Conservation (phyloP, 2,888 invertebrate genomes). For the Actias luna region DNA sequence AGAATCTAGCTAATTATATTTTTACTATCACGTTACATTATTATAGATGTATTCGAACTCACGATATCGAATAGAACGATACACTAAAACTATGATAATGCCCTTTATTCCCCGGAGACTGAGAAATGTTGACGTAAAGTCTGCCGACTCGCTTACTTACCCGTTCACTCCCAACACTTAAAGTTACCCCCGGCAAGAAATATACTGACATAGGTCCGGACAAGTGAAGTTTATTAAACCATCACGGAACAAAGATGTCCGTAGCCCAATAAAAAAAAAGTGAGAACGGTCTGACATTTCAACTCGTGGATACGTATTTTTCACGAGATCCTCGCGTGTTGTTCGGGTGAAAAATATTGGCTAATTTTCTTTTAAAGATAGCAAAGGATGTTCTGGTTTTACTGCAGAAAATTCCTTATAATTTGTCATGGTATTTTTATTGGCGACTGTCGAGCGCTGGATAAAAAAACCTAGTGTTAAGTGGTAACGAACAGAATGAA, state of each 20-base stretch:
- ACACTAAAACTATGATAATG: not conserved
- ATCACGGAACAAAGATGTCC: conserved; percentile 4
- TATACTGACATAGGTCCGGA: conserved; percentile 9
- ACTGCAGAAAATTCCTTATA: not conserved
- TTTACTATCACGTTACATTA: too few species aligned
- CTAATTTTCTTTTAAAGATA: not conserved
- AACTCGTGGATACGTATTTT: not conserved
- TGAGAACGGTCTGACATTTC: conserved; percentile 10
- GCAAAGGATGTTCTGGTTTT: not conserved
- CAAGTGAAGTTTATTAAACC: conserved; percentile 2
- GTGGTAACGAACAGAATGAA: too few species aligned
- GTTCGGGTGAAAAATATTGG: not conserved
- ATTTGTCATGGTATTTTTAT: too few species aligned
- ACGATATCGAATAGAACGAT: not conserved
- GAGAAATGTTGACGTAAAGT: not conserved
- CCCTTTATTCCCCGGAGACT: not conserved
- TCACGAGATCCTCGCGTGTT: not conserved
- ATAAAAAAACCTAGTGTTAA: too few species aligned
- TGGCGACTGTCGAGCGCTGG: too few species aligned
- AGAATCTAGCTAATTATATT: too few species aligned
- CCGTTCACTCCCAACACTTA: not conserved
- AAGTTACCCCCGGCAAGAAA: conserved; percentile 2
- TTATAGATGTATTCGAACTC: too few species aligned
- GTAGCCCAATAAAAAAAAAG: not conserved
- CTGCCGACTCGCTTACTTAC: not conserved